phyloP scores from a whole-genome alignment of 2,113 vertebrate species.

The Prochilodus magdalenae region DNA sequence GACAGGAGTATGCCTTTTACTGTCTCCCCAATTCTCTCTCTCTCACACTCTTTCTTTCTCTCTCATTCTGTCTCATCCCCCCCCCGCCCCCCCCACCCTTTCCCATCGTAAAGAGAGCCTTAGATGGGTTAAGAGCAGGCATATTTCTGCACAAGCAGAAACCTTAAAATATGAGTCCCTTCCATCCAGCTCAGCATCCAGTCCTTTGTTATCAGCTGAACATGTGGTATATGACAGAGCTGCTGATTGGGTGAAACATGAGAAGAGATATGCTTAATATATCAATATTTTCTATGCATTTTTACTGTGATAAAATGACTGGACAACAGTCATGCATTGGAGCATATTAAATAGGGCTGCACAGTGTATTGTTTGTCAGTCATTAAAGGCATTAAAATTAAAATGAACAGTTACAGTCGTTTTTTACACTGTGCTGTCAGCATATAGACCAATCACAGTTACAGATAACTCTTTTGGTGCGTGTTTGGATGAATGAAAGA shows the following conservation, averaged over 20 bases:
- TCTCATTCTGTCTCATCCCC: not conserved
- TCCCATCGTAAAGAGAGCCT: slow-evolving; percentile 8
- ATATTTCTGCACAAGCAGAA: not conserved
- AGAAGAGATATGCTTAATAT: not conserved
- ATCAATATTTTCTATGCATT: not conserved
- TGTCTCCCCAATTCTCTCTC: slow-evolving; percentile 2
- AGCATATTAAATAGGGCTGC: too few relatives aligned
- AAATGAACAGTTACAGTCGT: too few relatives aligned
- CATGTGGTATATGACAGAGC: not conserved
- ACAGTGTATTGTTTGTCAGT: too few relatives aligned
- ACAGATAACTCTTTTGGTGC: too few relatives aligned
- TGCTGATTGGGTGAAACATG: not conserved
- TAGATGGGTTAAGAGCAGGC: slow-evolving; percentile 8
- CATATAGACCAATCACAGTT: not conserved
- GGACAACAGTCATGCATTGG: too few relatives aligned
- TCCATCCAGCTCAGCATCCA: not conserved
- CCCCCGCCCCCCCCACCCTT: not conserved
- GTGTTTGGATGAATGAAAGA: too few relatives aligned
- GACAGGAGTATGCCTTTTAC: slow-evolving; percentile 4
- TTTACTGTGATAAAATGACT: too few relatives aligned
- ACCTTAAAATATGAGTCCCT: not conserved
- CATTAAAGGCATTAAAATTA: too few relatives aligned
- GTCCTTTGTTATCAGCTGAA: not conserved
- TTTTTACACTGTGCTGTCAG: not conserved
- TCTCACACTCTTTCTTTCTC: not conserved